Percentiles rank a stretch among this genome's conserved stretches.
phyloP scores from a whole-genome alignment of 1,140 invertebrate species.

The Saxidomus purpurata region DNA sequence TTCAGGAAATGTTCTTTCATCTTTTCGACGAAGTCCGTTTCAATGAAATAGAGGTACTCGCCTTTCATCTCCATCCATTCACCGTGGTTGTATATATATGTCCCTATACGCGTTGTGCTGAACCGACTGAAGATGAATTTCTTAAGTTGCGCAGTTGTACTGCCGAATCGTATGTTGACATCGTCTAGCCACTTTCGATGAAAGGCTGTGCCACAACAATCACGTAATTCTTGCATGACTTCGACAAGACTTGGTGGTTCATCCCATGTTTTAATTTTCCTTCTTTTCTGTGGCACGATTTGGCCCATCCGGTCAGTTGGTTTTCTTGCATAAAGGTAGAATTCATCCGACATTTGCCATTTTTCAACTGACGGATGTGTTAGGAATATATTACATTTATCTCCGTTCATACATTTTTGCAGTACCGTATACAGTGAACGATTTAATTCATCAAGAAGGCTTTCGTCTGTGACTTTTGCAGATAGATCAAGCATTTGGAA shows the following conservation, averaged over 20 bases:
- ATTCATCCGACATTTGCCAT: neutral
- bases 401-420: neutral
- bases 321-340: neutral
- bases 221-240: neutral
- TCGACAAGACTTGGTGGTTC: neutral
- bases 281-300: neutral
- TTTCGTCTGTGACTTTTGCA: neutral
- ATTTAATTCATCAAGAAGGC: neutral
- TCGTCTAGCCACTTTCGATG: neutral
- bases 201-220: neutral
- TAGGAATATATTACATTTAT: neutral
- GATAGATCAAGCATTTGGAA: neutral
- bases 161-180: neutral
- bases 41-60: neutral
- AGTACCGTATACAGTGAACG: neutral
- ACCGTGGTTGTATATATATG: neutral
- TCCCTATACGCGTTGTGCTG: neutral
- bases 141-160: neutral
- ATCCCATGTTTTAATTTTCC: neutral
- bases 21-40: neutral
- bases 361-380: neutral
- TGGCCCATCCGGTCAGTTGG: too few species aligned
- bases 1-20: neutral
- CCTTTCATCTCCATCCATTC: neutral
- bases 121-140: neutral